phyloP scores from a whole-genome alignment of 2,113 vertebrate genomes.

The Zingel zingel region DNA sequence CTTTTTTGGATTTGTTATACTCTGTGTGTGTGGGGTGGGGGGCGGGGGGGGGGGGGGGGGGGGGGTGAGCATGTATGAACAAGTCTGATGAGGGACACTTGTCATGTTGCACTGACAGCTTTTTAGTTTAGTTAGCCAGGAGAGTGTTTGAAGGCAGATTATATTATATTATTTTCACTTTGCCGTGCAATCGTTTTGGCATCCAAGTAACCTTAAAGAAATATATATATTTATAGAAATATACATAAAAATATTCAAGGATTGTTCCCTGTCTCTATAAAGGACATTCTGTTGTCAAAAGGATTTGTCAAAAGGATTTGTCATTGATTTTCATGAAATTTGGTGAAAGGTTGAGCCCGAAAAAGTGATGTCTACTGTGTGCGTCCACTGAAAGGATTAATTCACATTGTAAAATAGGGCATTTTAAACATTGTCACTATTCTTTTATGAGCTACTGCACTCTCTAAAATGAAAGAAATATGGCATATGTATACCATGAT shows the following conservation, averaged over 20 bases:
- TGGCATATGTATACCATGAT: neutral
- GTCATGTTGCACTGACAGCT: conserved; percentile 13
- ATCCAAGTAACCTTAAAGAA: neutral
- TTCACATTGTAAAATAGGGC: neutral
- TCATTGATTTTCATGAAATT: neutral
- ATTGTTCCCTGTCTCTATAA: neutral
- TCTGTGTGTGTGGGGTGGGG: neutral
- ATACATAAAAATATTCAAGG: neutral
- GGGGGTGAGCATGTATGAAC: neutral
- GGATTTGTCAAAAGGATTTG: neutral
- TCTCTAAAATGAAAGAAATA: neutral
- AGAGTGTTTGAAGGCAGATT: neutral
- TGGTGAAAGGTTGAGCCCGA: neutral
- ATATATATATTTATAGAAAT: neutral
- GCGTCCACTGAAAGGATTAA: neutral
- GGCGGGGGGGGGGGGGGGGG: too few relatives aligned
- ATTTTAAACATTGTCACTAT: neutral
- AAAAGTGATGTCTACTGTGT: neutral
- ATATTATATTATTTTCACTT: neutral
- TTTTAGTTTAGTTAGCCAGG: neutral
- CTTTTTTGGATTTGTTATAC: neutral
- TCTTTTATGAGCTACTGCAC: conserved; percentile 26
- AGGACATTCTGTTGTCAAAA: neutral
- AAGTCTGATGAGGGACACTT: neutral
- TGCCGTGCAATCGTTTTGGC: neutral